A percentile compares a stretch with the other conserved stretches of the same genome.
These are phyloP conservation scores for Rhodinocichla rosea DNA, from an alignment of 2,113 vertebrate species.

Conservation along the genomic window DNA sequence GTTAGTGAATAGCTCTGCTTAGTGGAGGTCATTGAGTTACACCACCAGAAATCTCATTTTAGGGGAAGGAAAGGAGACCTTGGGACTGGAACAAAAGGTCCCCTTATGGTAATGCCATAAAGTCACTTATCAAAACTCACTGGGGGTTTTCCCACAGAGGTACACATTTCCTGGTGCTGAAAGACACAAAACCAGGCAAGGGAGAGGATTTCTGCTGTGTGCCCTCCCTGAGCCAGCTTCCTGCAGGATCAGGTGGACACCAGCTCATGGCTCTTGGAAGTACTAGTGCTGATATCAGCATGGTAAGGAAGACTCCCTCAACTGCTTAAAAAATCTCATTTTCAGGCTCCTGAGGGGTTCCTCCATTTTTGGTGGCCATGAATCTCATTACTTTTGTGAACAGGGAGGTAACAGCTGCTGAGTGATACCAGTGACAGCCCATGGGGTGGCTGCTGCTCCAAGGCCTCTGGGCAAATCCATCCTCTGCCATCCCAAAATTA, in stretches of 20 bases:
- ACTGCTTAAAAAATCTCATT: neutral
- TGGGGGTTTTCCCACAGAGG: neutral
- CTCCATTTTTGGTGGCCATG: neutral
- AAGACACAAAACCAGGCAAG: neutral
- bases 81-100: neutral
- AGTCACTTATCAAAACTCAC: neutral
- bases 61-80: neutral
- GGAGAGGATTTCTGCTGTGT: neutral
- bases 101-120: neutral
- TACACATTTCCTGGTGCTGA: neutral
- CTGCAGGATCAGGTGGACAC: rapidly evolving
- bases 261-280: neutral
- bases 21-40: neutral
- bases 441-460: neutral
- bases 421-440: neutral
- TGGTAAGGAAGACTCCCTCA: neutral
- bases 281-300: neutral
- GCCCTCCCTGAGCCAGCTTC: neutral
- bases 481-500: neutral
- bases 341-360: neutral
- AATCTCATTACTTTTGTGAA: neutral
- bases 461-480: neutral
- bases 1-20: neutral
- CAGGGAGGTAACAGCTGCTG: neutral
- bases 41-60: neutral